Percentiles rank a stretch among this genome's conserved stretches.
phyloP scores from a whole-genome alignment of 2,113 vertebrate species.

The Thunnus maccoyii region DNA sequence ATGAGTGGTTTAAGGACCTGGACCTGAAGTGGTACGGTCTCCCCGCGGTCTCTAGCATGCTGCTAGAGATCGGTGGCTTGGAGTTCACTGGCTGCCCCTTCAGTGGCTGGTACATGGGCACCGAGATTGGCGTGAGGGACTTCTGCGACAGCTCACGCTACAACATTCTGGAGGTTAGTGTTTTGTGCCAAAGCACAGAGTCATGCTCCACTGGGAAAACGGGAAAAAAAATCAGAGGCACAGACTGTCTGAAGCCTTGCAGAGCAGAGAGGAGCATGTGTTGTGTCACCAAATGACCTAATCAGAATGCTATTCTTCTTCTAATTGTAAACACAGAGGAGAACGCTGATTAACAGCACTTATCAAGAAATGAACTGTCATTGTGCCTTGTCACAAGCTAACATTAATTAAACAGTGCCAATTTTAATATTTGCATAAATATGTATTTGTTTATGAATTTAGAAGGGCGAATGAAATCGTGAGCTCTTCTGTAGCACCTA shows the following conservation, averaged over 20 bases:
- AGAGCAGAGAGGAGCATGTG: conserved; percentile 44
- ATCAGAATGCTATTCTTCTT: conserved; percentile 24
- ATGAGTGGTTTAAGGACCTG: conserved; percentile 95
- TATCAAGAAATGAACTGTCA: neutral
- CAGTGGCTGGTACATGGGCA: conserved; percentile 99
- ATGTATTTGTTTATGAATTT: neutral
- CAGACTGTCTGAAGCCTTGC: conserved; percentile 46
- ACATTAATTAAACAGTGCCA: neutral
- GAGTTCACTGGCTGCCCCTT: conserved; percentile 97
- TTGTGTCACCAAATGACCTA: conserved; percentile 47
- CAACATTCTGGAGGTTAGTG: conserved; percentile 94
- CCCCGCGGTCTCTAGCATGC: conserved; percentile 96
- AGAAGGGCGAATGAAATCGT: neutral
- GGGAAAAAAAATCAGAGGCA: neutral
- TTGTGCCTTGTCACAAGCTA: neutral
- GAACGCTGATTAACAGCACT: conserved; percentile 5
- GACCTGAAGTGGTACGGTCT: conserved; percentile 96
- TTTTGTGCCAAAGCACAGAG: conserved; percentile 17
- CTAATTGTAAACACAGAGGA: neutral
- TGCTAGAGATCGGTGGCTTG: conserved; percentile 95
- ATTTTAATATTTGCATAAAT: neutral
- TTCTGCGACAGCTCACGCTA: conserved; percentile 97
- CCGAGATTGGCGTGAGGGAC: conserved; percentile 97
- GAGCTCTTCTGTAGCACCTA: neutral
- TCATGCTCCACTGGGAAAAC: conserved; percentile 7